A percentile compares a stretch with the other conserved stretches of the same genome.
Conservation (phyloP, 2,888 invertebrate genomes). For the Eupithecia tripunctaria region DNA sequence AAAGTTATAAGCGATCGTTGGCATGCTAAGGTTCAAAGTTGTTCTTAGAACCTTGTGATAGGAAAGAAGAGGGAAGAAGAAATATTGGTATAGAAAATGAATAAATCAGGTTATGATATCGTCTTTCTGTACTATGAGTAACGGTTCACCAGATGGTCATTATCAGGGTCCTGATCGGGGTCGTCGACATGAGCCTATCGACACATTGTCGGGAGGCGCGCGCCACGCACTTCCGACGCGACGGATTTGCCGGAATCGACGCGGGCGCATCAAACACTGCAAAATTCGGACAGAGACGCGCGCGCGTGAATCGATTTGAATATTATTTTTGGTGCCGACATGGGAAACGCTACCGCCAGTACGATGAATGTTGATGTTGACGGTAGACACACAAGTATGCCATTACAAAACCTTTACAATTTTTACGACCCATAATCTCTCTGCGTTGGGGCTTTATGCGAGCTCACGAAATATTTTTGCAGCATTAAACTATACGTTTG, state of each 20-base stretch:
- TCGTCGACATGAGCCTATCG: conserved; percentile 78
- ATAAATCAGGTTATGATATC: not conserved
- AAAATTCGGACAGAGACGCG: conserved; percentile 81
- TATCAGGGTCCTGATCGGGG: conserved; percentile 78
- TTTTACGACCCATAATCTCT: conserved; percentile 77
- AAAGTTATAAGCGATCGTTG: not conserved
- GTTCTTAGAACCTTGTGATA: not conserved
- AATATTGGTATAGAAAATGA: not conserved
- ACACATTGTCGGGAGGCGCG: conserved; percentile 74
- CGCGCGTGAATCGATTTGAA: conserved; percentile 84
- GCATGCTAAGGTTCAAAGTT: not conserved
- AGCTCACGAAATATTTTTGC: conserved; percentile 54
- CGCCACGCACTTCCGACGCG: conserved; percentile 83
- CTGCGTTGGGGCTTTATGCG: conserved; percentile 61
- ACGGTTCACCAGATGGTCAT: conserved; percentile 65
- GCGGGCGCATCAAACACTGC: conserved; percentile 83
- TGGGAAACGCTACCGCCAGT: conserved; percentile 70
- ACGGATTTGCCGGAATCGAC: conserved; percentile 84
- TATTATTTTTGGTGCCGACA: conserved; percentile 79
- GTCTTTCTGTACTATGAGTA: conserved; percentile 65
- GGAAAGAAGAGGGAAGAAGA: not conserved
- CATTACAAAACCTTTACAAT: conserved; percentile 62
- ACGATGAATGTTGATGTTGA: conserved; percentile 29
- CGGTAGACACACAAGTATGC: conserved; percentile 43
- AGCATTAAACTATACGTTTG: conserved; percentile 65